Evolutionary conservation across 2,797 vertebrate genomes (phyloP).

Genomic region (Dendrocincla fuliginosa): DNA sequence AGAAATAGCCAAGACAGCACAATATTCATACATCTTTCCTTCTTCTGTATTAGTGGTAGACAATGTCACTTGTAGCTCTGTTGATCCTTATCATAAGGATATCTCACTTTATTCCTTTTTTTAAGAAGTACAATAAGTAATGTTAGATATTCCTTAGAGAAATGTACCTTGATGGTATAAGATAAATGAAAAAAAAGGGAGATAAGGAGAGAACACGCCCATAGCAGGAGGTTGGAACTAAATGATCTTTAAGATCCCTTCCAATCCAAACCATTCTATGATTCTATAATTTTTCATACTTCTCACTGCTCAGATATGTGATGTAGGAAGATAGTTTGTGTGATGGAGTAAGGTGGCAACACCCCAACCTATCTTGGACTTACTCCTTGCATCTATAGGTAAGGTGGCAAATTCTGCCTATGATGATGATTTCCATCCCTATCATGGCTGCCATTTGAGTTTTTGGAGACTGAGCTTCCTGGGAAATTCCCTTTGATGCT

Average conservation of each 20-base stretch:
- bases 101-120: not conserved
- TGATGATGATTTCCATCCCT: not conserved
- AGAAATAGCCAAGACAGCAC: not conserved
- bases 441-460: not conserved
- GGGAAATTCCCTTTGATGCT: not conserved
- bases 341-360: not conserved
- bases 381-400: not conserved
- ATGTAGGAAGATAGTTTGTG: not conserved
- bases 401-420: not conserved
- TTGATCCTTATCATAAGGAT: not conserved
- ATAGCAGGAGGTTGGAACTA: not conserved
- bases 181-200: not conserved
- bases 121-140: not conserved
- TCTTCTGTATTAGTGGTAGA: not conserved
- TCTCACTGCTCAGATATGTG: not conserved
- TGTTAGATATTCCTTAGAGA: not conserved
- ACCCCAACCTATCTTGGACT: not conserved
- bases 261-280: not conserved
- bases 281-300: not conserved
- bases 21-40: not conserved
- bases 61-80: not conserved
- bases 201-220: rapidly evolving
- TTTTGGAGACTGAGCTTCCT: not conserved
- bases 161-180: not conserved
- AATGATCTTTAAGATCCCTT: not conserved